phyloP scores from a whole-genome alignment of 2,797 vertebrate species.

The Hemibagrus guttatus region DNA sequence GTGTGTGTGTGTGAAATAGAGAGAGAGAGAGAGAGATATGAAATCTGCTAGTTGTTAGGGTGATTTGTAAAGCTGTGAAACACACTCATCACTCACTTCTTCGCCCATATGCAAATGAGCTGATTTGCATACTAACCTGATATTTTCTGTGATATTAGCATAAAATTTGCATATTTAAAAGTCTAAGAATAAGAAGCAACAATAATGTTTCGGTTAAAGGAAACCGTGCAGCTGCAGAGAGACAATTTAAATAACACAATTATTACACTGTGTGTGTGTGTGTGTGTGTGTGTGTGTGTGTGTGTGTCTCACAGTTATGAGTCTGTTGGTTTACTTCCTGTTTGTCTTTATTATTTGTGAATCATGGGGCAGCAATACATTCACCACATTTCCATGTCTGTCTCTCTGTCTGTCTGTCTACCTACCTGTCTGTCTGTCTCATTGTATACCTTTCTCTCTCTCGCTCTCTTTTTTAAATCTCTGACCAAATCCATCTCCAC shows the following conservation, averaged over 20 bases:
- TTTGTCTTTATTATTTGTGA: slow-evolving; percentile 18
- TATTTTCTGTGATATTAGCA: slow-evolving; percentile 16
- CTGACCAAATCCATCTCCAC: background rate
- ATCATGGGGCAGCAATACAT: background rate
- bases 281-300: background rate
- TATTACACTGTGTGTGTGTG: slow-evolving; percentile 1
- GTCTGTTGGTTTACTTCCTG: background rate
- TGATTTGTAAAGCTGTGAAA: slow-evolving; percentile 16
- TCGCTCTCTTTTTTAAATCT: background rate
- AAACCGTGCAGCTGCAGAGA: slow-evolving; percentile 22
- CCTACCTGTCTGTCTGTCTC: background rate
- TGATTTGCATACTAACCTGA: slow-evolving; percentile 26
- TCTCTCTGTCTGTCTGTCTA: background rate
- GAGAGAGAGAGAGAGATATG: too few relatives aligned
- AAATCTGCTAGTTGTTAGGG: background rate
- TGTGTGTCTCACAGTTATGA: background rate
- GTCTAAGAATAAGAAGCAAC: background rate
- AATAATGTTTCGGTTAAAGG: background rate
- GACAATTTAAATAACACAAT: background rate
- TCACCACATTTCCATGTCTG: slow-evolving; percentile 1
- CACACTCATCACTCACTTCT: slow-evolving; percentile 27
- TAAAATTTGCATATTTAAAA: slow-evolving; percentile 18
- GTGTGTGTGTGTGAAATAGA: slow-evolving; percentile 9
- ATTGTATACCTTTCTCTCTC: background rate
- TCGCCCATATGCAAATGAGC: background rate